phyloP scores from a whole-genome alignment of 92 coral and sea anemone species.

The Ricordea florida region DNA sequence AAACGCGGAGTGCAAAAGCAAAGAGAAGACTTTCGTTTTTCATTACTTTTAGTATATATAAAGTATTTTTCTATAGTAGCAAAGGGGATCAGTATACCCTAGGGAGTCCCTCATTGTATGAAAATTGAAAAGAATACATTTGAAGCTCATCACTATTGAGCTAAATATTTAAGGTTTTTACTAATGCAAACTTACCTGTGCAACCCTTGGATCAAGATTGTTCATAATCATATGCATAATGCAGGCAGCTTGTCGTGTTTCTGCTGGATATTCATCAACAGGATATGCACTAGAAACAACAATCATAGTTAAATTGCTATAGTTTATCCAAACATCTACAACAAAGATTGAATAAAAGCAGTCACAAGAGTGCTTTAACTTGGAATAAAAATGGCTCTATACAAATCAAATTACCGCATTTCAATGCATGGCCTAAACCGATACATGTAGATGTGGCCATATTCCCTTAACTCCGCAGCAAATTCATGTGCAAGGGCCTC shows the following conservation, averaged over 20 bases:
- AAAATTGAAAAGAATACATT: no score
- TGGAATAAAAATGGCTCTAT: not conserved
- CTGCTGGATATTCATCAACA: conserved; percentile 92
- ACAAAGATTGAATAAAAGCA: not conserved
- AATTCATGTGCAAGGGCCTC: conserved; percentile 86
- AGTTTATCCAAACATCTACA: not conserved
- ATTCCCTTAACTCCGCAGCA: conserved; percentile 82
- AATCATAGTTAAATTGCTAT: not conserved
- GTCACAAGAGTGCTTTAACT: not conserved
- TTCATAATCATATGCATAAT: conserved; percentile 99
- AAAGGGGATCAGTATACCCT: no score
- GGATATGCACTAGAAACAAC: conserved; percentile 76
- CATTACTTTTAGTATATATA: no score
- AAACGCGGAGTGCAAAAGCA: no score
- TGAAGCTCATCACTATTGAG: no score
- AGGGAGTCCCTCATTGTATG: no score
- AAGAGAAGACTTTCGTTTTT: no score
- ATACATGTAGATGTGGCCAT: conserved; percentile 99
- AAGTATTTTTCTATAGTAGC: no score
- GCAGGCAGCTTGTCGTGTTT: conserved; percentile 85
- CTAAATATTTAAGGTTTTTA: not conserved
- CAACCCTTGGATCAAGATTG: conserved; percentile 86
- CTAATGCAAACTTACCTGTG: conserved; percentile 67
- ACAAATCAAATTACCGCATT: conserved; percentile 69
- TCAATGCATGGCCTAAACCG: conserved; percentile 91